These are phyloP conservation scores for Xylota sylvarum DNA, from an alignment of 2,888 invertebrate species.

Conservation along the genomic window DNA sequence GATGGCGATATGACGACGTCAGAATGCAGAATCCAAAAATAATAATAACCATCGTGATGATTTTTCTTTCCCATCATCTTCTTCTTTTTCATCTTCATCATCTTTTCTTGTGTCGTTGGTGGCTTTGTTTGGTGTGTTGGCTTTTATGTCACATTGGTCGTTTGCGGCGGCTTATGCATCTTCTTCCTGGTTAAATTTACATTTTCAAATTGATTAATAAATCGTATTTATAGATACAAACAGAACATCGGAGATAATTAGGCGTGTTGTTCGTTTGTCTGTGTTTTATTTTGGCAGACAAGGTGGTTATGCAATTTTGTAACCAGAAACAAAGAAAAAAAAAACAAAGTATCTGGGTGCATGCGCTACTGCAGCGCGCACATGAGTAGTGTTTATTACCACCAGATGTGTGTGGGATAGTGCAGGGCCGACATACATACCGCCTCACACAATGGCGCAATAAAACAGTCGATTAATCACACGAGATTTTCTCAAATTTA, in stretches of 20 bases:
- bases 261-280: conserved; percentile 41
- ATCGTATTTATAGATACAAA: conserved; percentile 59
- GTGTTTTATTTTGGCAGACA: conserved; percentile 50
- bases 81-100: neutral
- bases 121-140: conserved; percentile 4
- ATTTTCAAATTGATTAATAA: conserved; percentile 60
- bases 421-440: conserved; percentile 12
- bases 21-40: conserved; percentile 74
- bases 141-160: conserved; percentile 26
- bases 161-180: conserved; percentile 5
- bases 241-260: conserved; percentile 65
- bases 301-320: conserved; percentile 54
- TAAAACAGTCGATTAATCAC: conserved; percentile 67
- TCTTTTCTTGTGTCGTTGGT: neutral
- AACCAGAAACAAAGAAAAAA: conserved; percentile 11
- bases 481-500: conserved; percentile 52
- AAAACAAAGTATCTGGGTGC: conserved; percentile 14
- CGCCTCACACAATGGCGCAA: conserved; percentile 57
- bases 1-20: conserved; percentile 62
- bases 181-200: conserved; percentile 62
- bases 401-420: conserved; percentile 30
- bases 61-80: conserved; percentile 19
- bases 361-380: conserved; percentile 38
- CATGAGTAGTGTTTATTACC: conserved; percentile 34
- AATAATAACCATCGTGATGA: conserved; percentile 47